These are phyloP conservation scores for Drosophila rubida DNA, from an alignment of 2,888 invertebrate species.

Conservation along the genomic window DNA sequence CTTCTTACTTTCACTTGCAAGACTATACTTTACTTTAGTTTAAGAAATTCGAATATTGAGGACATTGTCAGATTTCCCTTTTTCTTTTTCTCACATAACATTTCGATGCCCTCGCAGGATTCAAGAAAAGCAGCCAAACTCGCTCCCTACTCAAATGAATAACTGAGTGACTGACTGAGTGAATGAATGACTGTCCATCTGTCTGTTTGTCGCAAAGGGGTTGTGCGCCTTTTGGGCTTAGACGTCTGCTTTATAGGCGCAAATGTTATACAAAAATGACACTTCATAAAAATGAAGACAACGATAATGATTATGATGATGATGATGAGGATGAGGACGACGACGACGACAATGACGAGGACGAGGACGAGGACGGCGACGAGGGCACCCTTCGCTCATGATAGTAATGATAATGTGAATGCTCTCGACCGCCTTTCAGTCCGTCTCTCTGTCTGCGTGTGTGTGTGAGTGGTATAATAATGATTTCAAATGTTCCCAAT, in stretches of 20 bases:
- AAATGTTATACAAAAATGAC: slow-evolving; percentile 73
- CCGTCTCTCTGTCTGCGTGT: slow-evolving; percentile 22
- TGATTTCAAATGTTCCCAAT: slow-evolving; percentile 68
- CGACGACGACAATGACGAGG: slow-evolving; percentile 21
- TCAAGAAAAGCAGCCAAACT: not conserved
- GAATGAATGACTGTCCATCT: slow-evolving; percentile 8
- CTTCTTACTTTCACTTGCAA: too few species aligned
- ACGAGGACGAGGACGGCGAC: slow-evolving; percentile 21
- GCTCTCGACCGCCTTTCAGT: slow-evolving; percentile 2
- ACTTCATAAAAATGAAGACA: slow-evolving; percentile 76
- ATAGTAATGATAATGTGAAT: slow-evolving; percentile 34
- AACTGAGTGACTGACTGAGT: slow-evolving; percentile 34
- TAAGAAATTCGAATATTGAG: too few species aligned
- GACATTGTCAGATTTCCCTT: too few species aligned
- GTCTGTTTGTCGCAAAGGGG: slow-evolving; percentile 37
- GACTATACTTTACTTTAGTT: too few species aligned
- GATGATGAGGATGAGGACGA: slow-evolving; percentile 41
- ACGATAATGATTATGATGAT: slow-evolving; percentile 66
- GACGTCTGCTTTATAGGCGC: slow-evolving; percentile 68
- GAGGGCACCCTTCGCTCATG: slow-evolving; percentile 8
- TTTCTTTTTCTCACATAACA: too few species aligned
- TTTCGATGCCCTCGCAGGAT: too few species aligned
- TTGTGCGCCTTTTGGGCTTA: slow-evolving; percentile 55
- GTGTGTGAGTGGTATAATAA: slow-evolving; percentile 66
- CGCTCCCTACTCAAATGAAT: slow-evolving; percentile 17